These are phyloP conservation scores for Elgaria multicarinata DNA, from an alignment of 2,113 vertebrate genomes.

Conservation along the genomic window DNA sequence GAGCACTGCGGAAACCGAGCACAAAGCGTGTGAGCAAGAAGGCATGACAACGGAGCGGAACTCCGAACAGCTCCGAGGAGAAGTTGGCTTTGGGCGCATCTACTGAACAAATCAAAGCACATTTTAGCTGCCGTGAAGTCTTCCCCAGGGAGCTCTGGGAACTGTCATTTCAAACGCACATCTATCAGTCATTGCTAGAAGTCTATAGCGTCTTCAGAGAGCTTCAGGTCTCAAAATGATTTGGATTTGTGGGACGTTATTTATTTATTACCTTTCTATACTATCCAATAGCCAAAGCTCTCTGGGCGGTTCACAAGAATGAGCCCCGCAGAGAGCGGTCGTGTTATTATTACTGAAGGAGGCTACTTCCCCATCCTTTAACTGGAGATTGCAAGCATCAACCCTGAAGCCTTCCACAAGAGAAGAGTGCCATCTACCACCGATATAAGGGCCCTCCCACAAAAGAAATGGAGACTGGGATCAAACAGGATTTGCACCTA, in stretches of 20 bases:
- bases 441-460: not conserved
- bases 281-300: no score
- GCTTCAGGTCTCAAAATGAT: not conserved
- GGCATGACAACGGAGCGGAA: not conserved
- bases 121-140: no score
- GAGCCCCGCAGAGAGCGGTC: no score
- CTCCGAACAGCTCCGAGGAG: not conserved
- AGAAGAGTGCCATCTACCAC: not conserved
- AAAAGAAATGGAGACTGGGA: not conserved
- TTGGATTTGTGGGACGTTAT: not conserved
- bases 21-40: fast-evolving
- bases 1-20: conserved; percentile 74
- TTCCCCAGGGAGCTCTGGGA: no score
- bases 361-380: not conserved
- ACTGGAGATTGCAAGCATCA: not conserved
- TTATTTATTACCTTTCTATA: no score
- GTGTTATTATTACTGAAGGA: not conserved
- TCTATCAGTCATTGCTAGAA: not conserved
- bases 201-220: not conserved
- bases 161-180: not conserved
- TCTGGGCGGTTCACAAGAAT: no score
- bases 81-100: not conserved
- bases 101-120: not conserved
- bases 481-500: not conserved
- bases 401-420: not conserved